Percentiles rank a stretch among this genome's conserved stretches.
phyloP scores from a whole-genome alignment of 2,113 vertebrate genomes.

The Sigmodon hispidus region DNA sequence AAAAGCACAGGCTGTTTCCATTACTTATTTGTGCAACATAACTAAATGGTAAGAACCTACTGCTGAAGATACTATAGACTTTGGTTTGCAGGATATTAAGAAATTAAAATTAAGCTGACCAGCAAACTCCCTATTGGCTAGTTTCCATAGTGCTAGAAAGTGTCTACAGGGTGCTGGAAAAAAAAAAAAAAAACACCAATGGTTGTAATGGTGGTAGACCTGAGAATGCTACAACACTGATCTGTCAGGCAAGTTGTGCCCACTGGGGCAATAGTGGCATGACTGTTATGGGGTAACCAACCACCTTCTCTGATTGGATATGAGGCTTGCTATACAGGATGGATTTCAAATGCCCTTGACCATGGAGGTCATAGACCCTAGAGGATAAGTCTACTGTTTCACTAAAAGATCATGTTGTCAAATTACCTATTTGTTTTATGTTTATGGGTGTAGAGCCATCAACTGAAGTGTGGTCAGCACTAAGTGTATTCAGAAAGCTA shows the following conservation, averaged over 20 bases:
- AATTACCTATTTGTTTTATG: background rate
- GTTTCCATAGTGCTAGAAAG: background rate
- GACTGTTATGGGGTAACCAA: background rate
- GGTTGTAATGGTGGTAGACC: background rate
- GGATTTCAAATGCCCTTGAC: background rate
- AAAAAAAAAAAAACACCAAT: background rate
- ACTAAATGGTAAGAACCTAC: background rate
- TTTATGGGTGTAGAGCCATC: background rate
- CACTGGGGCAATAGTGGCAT: background rate
- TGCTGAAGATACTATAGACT: too few relatives aligned
- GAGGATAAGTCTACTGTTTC: background rate
- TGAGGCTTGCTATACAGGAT: background rate
- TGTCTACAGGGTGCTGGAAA: too few relatives aligned
- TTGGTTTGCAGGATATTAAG: background rate
- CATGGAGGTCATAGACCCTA: background rate
- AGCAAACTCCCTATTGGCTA: background rate
- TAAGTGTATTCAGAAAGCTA: background rate
- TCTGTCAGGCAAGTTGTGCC: background rate
- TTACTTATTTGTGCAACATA: background rate
- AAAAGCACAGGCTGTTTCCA: background rate
- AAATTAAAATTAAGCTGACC: background rate
- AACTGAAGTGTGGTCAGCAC: background rate
- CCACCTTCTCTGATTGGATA: background rate
- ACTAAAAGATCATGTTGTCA: background rate
- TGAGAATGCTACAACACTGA: background rate